Percentiles rank a stretch among this genome's conserved stretches.
phyloP scores from a whole-genome alignment of 2,113 vertebrate genomes.

The Oryzias woworae region DNA sequence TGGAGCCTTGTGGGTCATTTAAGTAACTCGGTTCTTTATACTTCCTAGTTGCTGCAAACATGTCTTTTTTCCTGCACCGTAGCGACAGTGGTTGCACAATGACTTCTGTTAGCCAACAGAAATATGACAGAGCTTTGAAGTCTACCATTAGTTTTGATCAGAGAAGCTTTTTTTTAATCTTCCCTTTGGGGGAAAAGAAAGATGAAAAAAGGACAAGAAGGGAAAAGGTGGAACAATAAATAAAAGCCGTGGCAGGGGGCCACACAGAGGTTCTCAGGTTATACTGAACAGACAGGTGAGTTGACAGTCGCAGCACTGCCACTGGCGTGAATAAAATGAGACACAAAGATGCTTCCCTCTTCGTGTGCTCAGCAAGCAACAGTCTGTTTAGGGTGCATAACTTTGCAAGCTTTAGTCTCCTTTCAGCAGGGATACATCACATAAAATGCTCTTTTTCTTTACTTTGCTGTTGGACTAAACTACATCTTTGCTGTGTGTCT shows the following conservation, averaged over 20 bases:
- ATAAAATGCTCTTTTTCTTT: too few species aligned
- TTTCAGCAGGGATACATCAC: too few species aligned
- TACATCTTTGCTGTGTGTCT: too few species aligned
- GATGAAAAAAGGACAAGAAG: conserved; percentile 1
- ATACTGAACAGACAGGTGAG: conserved; percentile 30
- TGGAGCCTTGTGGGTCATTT: too few species aligned
- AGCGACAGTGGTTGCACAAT: background rate
- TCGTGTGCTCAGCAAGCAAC: too few species aligned
- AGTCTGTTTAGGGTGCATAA: too few species aligned
- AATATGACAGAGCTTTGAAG: conserved; percentile 31
- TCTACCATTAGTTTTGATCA: conserved; percentile 31
- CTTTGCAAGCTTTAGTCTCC: too few species aligned
- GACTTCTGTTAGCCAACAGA: conserved; percentile 16
- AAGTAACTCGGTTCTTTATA: too few species aligned
- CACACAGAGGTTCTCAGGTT: conserved; percentile 19
- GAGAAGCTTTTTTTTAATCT: conserved; percentile 37
- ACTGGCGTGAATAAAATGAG: conserved; percentile 21
- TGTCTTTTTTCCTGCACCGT: too few species aligned
- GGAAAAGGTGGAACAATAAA: conserved; percentile 6
- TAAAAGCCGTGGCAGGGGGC: conserved; percentile 20
- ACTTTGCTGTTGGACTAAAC: too few species aligned
- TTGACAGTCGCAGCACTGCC: conserved; percentile 8
- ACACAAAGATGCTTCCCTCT: too few species aligned
- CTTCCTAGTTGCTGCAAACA: too few species aligned
- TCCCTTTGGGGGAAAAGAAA: conserved; percentile 1